phyloP scores from a whole-genome alignment of 2,113 vertebrate genomes.

The Taurulus bubalis region DNA sequence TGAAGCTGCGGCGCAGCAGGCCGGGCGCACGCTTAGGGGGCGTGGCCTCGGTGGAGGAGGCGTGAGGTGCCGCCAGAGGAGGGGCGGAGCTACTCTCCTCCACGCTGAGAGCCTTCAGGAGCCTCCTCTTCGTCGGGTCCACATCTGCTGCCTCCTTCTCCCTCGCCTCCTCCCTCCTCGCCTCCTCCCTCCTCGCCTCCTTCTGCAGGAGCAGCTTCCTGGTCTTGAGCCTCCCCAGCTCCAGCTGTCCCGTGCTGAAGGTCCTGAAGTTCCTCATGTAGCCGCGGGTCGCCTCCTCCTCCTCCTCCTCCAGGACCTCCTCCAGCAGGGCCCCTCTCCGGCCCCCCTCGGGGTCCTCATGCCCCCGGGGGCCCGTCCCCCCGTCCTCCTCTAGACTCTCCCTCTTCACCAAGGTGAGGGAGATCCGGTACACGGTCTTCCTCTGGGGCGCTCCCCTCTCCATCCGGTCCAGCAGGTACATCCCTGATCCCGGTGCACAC shows the following conservation, averaged over 20 bases:
- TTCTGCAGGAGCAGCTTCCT: slow-evolving; percentile 58
- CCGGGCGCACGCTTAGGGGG: slow-evolving; percentile 75
- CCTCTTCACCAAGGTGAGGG: slow-evolving; percentile 93
- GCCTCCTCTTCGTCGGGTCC: slow-evolving; percentile 40
- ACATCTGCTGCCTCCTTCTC: slow-evolving; percentile 5
- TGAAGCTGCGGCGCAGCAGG: slow-evolving; percentile 89
- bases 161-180: slow-evolving; percentile 40
- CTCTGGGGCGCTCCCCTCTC: slow-evolving; percentile 87
- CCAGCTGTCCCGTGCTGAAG: slow-evolving; percentile 94
- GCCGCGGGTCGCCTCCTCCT: slow-evolving; percentile 71
- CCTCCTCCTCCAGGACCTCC: slow-evolving; percentile 82
- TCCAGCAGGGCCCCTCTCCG: slow-evolving; percentile 76
- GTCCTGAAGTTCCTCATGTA: slow-evolving; percentile 88
- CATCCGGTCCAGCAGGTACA: slow-evolving; percentile 92
- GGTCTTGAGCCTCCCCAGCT: slow-evolving; percentile 87
- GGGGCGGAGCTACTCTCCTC: slow-evolving; percentile 59
- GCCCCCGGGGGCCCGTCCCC: slow-evolving; percentile 18
- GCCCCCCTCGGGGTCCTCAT: slow-evolving; percentile 64
- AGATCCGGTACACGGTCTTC: slow-evolving; percentile 94
- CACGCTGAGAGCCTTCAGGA: slow-evolving; percentile 74
- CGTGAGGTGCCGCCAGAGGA: not conserved
- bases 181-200: slow-evolving; percentile 49
- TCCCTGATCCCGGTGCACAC: slow-evolving; percentile 59
- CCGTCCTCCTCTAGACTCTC: slow-evolving; percentile 83
- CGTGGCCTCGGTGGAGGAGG: slow-evolving; percentile 50